These are phyloP conservation scores for Rhimphoctona megacephalus DNA, from an alignment of 2,888 invertebrate species.

Conservation along the genomic window DNA sequence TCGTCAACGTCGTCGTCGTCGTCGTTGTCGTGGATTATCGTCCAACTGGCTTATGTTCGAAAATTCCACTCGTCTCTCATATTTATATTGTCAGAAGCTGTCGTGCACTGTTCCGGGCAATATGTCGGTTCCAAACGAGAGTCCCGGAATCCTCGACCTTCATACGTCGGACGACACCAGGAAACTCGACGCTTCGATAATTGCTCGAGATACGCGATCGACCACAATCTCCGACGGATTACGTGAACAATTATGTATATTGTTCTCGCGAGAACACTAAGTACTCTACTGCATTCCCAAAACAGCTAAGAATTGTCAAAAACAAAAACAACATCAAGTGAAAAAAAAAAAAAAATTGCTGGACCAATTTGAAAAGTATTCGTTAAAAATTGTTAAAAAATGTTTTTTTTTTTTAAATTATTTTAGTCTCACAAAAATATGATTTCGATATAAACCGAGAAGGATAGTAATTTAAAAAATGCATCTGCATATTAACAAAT, in stretches of 20 bases:
- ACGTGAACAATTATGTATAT: constrained; percentile 50
- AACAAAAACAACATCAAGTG: too few relatives aligned
- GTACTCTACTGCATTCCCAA: not conserved
- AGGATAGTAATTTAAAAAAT: not conserved
- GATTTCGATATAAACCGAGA: not conserved
- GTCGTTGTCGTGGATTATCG: constrained; percentile 18
- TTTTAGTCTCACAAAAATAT: not conserved
- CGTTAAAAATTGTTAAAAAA: not conserved
- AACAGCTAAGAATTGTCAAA: not conserved
- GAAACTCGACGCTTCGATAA: constrained; percentile 59
- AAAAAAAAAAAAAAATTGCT: too few relatives aligned
- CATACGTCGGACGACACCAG: constrained; percentile 53
- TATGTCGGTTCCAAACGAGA: constrained; percentile 9
- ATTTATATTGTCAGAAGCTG: constrained; percentile 56
- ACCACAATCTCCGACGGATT: constrained; percentile 31
- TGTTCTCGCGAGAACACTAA: constrained; percentile 34
- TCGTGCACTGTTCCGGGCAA: constrained; percentile 19
- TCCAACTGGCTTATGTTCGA: constrained; percentile 28
- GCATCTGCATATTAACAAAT: not conserved
- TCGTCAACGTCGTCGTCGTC: not conserved
- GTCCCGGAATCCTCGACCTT: constrained; percentile 40
- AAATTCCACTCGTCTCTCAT: constrained; percentile 22
- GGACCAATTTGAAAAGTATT: too few relatives aligned
- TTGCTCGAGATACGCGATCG: constrained; percentile 54
- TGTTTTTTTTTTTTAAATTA: not conserved